A percentile compares a stretch with the other conserved stretches of the same genome.
Conservation (phyloP, 2,888 invertebrate species). For the Noctua pronuba region DNA sequence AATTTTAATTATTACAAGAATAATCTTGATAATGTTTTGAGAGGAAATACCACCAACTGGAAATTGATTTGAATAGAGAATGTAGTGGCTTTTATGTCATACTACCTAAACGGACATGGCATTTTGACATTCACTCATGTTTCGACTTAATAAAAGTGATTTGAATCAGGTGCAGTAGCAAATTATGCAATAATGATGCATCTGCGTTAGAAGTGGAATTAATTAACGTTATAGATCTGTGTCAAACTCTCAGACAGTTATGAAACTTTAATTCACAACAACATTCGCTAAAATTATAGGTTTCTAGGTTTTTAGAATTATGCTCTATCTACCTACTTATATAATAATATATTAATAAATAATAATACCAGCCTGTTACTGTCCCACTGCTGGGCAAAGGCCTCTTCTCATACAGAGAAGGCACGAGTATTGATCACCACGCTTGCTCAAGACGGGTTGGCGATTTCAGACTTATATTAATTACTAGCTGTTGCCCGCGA, state of each 20-base stretch:
- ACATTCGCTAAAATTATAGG: conserved; percentile 13
- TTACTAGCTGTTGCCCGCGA: no score
- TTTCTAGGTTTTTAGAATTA: conserved; percentile 10
- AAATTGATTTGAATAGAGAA: neutral
- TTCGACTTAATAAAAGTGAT: neutral
- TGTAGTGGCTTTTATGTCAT: neutral
- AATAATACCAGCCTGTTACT: no score
- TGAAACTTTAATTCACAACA: conserved; percentile 22
- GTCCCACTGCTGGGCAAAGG: no score
- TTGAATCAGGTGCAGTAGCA: no score
- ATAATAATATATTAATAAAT: no score
- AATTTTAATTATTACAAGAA: no score
- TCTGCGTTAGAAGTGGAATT: conserved; percentile 30
- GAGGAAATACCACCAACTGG: no score
- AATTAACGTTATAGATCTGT: conserved; percentile 42
- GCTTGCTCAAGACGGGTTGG: no score
- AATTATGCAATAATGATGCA: conserved; percentile 30
- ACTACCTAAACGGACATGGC: neutral
- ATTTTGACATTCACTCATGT: neutral
- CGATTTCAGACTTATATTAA: no score
- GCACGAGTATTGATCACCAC: no score
- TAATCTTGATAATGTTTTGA: no score
- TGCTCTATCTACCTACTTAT: neutral
- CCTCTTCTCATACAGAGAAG: no score
- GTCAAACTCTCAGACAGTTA: conserved; percentile 42